Evolutionary conservation across 2,888 invertebrate genomes (phyloP), one percentile per base, ranked within the genome.

Genomic region (Megaustenia siamemsis): DNA sequence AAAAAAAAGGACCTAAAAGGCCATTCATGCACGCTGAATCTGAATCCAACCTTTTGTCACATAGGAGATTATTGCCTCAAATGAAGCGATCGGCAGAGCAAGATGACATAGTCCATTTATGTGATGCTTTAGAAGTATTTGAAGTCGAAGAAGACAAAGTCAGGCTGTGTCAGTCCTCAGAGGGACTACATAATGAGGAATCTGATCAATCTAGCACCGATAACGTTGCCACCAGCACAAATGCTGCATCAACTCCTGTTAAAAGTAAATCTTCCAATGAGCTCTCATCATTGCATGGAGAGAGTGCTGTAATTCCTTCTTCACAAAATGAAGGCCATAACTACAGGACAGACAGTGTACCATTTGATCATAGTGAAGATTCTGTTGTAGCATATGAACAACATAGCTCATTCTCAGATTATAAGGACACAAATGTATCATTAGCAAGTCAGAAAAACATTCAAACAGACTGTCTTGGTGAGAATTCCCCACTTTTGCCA

Each of bases 61-160:
- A 87, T 6, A 87, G 83, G 38, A 88, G 82, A 77, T 76, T 86
- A 6, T 3, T 85, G 32, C 79, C 86, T n/a, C 28, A 76, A 35
- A 91, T 91, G 90, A 89, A 89, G 82, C 87, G 91, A 18, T 91
- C 91, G 28, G 90, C 88, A 15, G 91, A 91, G 79, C 89, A 90
- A 81, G 90, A 88, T 12, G 92, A 92, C 83, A 90, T 91, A 71
- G 89, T 90, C 40, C 90, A 90, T 73, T 84, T 90, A 80, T 87
- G 89, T 77, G 91, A 91, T 76, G 85, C 88, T 53, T 86, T 88
- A 38, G 87, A 88, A 82, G 89, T 91, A 15, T 91, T 90, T 87
- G 88, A 90, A 18, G 82, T 69, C 56, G 86, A 79, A 24, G 88
- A 88, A 69, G 83, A 87, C 56, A 87, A 76, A 71, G 56, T 53